These are phyloP conservation scores for Cryptotermes secundus DNA, from an alignment of 1,140 invertebrate species.

Conservation along the genomic window DNA sequence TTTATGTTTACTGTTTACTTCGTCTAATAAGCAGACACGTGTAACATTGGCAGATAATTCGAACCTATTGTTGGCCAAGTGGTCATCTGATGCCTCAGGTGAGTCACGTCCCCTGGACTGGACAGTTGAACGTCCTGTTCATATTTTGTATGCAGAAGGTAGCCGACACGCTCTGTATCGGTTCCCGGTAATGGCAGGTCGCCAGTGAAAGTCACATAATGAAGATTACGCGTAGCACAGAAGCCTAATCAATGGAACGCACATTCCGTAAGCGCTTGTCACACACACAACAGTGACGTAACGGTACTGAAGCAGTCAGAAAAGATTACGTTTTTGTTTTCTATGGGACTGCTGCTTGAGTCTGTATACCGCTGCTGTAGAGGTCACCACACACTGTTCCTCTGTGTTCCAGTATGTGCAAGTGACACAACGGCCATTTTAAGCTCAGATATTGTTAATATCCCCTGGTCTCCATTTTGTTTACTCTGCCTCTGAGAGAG, in stretches of 20 bases:
- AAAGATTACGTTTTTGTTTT: neutral
- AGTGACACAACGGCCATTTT: too few relatives aligned
- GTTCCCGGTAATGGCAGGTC: neutral
- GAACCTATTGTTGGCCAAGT: too few relatives aligned
- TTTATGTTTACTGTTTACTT: too few relatives aligned
- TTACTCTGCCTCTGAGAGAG: too few relatives aligned
- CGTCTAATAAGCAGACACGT: too few relatives aligned
- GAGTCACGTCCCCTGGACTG: neutral
- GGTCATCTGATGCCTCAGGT: too few relatives aligned
- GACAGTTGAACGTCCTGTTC: neutral
- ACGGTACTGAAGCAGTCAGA: neutral
- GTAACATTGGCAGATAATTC: too few relatives aligned
- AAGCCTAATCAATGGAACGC: neutral
- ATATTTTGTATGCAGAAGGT: neutral
- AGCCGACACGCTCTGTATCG: neutral
- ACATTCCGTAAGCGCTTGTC: neutral
- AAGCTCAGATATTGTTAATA: too few relatives aligned
- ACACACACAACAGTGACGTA: neutral
- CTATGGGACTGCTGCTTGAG: neutral
- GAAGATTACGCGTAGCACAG: neutral
- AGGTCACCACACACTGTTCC: too few relatives aligned
- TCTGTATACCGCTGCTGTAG: too few relatives aligned
- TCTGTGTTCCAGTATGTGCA: too few relatives aligned
- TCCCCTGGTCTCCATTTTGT: too few relatives aligned
- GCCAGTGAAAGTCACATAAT: neutral